A percentile compares a stretch with the other conserved stretches of the same genome.
These are phyloP conservation scores for Aphodius granarius DNA, from an alignment of 2,888 invertebrate genomes.

Conservation along the genomic window DNA sequence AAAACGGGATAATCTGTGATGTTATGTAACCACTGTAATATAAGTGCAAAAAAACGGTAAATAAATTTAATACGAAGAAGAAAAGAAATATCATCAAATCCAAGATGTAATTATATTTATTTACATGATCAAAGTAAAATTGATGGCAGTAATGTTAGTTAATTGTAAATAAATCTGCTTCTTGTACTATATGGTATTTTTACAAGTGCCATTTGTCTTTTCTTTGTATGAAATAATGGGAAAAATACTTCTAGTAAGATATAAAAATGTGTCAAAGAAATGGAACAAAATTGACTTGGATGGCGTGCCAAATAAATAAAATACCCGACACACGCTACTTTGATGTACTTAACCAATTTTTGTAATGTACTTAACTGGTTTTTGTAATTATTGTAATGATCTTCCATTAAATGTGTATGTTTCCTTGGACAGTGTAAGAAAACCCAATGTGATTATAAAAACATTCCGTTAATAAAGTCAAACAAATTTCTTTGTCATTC, in stretches of 20 bases:
- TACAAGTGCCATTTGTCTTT: constrained; percentile 41
- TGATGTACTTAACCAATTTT: neutral
- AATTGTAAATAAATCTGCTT: constrained; percentile 35
- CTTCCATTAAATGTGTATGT: constrained; percentile 12
- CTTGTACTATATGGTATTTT: constrained; percentile 38
- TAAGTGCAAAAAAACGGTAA: constrained; percentile 12
- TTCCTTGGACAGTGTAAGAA: neutral
- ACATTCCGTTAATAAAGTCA: neutral
- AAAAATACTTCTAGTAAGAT: constrained; percentile 18
- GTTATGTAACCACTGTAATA: constrained; percentile 25
- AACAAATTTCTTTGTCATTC: constrained; percentile 15
- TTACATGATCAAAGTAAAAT: constrained; percentile 24
- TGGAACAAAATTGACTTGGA: constrained; percentile 6
- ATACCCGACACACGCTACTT: neutral
- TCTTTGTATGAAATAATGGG: constrained; percentile 6
- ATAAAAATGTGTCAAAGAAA: constrained; percentile 24
- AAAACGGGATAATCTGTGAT: constrained; percentile 25
- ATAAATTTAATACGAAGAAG: neutral
- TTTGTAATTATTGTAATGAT: neutral
- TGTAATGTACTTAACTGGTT: neutral
- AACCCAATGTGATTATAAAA: constrained; percentile 7
- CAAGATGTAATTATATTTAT: constrained; percentile 32
- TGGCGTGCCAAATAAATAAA: constrained; percentile 24
- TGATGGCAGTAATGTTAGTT: neutral
- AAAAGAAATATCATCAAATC: constrained; percentile 18